Evolutionary conservation across 2,888 invertebrate species (phyloP).

Genomic region (Nephrotoma guestfalica): DNA sequence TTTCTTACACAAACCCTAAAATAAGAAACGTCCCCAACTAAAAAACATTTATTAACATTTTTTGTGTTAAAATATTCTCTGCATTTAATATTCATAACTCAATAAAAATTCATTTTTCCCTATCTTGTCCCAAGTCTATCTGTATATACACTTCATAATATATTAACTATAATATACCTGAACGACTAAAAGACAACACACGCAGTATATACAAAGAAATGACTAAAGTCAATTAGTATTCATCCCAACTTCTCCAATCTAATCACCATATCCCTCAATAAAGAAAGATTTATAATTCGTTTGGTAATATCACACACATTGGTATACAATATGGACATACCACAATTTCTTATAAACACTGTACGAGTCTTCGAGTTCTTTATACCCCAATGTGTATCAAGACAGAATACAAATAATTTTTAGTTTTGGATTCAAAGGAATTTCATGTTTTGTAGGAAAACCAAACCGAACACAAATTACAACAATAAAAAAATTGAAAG

Average conservation of each 20-base stretch:
- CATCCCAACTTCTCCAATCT: neutral
- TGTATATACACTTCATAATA: neutral
- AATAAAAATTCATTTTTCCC: neutral
- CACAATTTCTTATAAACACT: neutral
- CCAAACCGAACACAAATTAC: too few species aligned
- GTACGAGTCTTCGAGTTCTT: neutral
- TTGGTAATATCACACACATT: neutral
- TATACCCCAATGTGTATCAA: neutral
- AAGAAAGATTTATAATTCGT: neutral
- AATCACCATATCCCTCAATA: neutral
- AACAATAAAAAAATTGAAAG: neutral
- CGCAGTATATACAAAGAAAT: neutral
- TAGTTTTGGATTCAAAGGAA: neutral
- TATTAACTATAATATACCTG: neutral
- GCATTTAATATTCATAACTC: neutral
- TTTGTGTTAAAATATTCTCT: neutral
- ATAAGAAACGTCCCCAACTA: neutral
- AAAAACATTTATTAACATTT: neutral
- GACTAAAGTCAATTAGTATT: neutral
- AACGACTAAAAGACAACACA: neutral
- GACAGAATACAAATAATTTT: neutral
- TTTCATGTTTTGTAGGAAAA: neutral
- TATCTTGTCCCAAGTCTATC: neutral
- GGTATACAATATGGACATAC: neutral
- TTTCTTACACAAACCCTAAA: neutral